Evolutionary conservation across 2,113 vertebrate genomes (phyloP).

Genomic region (Prietella phreatophila): DNA sequence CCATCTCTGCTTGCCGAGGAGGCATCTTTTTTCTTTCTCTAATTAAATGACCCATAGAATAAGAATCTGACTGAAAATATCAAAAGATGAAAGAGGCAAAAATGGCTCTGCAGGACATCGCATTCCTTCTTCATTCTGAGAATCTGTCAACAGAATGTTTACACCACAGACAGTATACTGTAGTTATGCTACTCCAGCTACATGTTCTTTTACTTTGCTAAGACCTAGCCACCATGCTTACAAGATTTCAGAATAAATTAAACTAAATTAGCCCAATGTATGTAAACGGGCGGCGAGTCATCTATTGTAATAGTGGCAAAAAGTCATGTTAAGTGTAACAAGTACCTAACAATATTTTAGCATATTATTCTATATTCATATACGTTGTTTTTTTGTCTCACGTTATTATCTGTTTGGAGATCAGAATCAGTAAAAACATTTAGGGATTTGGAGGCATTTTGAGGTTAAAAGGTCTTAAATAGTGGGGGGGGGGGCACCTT

Average conservation of each 20-base stretch:
- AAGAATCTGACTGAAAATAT: constrained; percentile 17
- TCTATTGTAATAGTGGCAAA: too few relatives aligned
- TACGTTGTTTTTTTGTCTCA: background rate
- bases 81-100: background rate
- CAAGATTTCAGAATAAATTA: background rate
- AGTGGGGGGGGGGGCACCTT: background rate
- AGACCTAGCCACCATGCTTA: background rate
- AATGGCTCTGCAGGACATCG: background rate
- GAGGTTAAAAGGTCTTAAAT: background rate
- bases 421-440: background rate
- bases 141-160: background rate
- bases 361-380: background rate
- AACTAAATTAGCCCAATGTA: background rate
- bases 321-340: background rate
- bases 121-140: background rate
- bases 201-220: background rate
- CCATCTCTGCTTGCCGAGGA: constrained; percentile 21
- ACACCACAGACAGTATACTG: background rate
- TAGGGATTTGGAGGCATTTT: background rate
- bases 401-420: background rate
- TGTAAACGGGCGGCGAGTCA: background rate
- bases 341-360: background rate
- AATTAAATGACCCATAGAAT: constrained; percentile 39
- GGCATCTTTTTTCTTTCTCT: constrained; percentile 40
- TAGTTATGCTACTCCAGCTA: background rate